These are phyloP conservation scores for Eupsittula cactorum DNA, from an alignment of 2,113 vertebrate species.

Conservation along the genomic window DNA sequence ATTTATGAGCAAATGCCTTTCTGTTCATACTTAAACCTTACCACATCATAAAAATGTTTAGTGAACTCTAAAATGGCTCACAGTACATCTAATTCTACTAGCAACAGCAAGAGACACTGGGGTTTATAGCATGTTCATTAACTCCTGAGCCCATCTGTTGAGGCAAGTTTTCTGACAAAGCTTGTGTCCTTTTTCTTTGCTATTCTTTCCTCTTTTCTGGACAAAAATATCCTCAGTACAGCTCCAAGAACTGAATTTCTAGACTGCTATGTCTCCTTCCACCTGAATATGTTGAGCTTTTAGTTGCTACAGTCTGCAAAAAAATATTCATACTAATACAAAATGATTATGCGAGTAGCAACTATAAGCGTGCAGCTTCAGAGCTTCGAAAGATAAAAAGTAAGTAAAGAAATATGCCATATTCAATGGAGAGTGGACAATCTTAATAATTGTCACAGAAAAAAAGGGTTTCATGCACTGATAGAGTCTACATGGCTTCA, in stretches of 20 bases:
- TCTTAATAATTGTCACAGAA: background rate
- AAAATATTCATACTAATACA: background rate
- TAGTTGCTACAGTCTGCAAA: background rate
- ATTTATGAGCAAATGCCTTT: background rate
- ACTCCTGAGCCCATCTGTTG: background rate
- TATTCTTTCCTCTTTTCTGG: background rate
- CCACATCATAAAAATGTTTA: background rate
- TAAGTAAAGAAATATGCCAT: background rate
- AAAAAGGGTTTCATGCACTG: background rate
- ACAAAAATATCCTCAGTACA: background rate
- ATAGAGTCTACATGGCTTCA: background rate
- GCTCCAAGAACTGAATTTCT: background rate
- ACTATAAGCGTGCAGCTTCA: background rate
- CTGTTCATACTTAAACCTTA: background rate
- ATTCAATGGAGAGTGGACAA: background rate
- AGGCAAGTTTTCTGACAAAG: background rate
- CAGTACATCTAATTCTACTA: background rate
- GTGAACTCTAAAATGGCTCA: background rate
- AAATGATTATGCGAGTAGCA: background rate
- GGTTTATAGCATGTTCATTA: background rate
- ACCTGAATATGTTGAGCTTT: background rate
- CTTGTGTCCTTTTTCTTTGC: background rate
- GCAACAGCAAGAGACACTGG: background rate
- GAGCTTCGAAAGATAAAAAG: background rate
- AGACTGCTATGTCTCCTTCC: background rate